Evolutionary conservation across 2,888 invertebrate genomes (phyloP).

Genomic region (Dyspetes luteomarginatus): DNA sequence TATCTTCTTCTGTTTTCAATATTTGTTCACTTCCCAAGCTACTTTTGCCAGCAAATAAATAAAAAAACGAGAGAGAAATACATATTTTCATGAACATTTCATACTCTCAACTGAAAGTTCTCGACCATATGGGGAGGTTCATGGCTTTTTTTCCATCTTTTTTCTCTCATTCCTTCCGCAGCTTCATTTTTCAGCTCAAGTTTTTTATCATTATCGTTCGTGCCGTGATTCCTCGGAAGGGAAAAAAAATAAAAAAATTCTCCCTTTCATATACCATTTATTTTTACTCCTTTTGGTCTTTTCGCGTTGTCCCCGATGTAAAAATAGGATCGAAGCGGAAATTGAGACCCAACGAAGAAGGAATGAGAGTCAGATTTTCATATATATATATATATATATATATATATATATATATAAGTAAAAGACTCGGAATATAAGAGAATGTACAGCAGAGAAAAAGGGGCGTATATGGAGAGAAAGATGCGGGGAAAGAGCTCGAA

Average conservation of each 20-base stretch:
- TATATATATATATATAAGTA: slow-evolving; percentile 17
- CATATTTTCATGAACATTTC: too few species aligned
- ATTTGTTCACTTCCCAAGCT: too few species aligned
- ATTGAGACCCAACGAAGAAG: slow-evolving; percentile 50
- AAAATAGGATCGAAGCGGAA: slow-evolving; percentile 57
- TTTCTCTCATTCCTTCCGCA: background rate
- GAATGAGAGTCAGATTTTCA: too few species aligned
- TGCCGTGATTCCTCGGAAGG: background rate
- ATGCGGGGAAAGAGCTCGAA: slow-evolving; percentile 57
- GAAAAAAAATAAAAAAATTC: background rate
- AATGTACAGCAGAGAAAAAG: slow-evolving; percentile 38
- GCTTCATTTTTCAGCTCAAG: background rate
- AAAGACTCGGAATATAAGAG: slow-evolving; percentile 34
- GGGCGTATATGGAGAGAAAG: slow-evolving; percentile 55
- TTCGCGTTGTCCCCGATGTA: slow-evolving; percentile 11
- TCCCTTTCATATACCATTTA: background rate
- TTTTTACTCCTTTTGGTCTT: background rate
- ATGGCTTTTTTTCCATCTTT: background rate
- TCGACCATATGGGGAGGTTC: too few species aligned
- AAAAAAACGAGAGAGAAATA: too few species aligned
- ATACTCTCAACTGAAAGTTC: too few species aligned
- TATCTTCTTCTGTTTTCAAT: too few species aligned
- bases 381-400: background rate
- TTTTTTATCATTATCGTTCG: slow-evolving; percentile 26
- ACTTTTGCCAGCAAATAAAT: too few species aligned